Conservation (phyloP, 2,888 invertebrate species). For the Seira ritae region DNA sequence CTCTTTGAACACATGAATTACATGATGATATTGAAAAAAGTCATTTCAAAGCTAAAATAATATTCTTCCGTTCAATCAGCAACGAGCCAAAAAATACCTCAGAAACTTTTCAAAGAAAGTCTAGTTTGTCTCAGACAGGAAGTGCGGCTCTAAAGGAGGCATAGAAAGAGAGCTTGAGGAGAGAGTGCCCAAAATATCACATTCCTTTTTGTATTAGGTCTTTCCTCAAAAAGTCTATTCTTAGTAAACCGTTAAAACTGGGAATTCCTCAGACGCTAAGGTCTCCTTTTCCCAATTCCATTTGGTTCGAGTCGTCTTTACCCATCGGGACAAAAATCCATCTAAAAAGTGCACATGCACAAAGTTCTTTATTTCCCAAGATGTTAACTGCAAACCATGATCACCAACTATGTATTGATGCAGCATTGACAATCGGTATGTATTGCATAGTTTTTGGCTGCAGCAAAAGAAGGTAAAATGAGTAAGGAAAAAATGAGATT, state of each 20-base stretch:
- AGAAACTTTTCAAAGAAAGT: not conserved
- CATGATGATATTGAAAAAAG: not conserved
- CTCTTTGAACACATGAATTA: not conserved
- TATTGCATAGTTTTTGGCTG: not conserved
- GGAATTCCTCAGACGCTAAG: too few relatives aligned
- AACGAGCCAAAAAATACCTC: not conserved
- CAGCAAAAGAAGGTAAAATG: not conserved
- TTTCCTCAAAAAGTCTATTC: too few relatives aligned
- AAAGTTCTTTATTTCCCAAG: not conserved
- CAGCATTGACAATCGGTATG: not conserved
- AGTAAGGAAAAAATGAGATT: constrained; percentile 6
- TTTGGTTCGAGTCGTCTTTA: not conserved
- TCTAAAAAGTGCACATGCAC: constrained; percentile 13
- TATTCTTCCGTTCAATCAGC: not conserved
- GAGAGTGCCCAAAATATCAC: not conserved
- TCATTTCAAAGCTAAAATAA: not conserved
- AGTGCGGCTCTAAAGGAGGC: too few relatives aligned
- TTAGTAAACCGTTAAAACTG: not conserved
- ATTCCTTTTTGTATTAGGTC: not conserved
- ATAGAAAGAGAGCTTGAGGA: too few relatives aligned
- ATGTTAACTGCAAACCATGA: not conserved
- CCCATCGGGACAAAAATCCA: not conserved
- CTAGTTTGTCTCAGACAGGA: not conserved
- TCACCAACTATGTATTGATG: not conserved
- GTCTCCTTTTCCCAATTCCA: not conserved